Base-by-base conservation (phyloP, 2,888 invertebrate genomes). In the Parapristionchus giblindavisi region DNA sequence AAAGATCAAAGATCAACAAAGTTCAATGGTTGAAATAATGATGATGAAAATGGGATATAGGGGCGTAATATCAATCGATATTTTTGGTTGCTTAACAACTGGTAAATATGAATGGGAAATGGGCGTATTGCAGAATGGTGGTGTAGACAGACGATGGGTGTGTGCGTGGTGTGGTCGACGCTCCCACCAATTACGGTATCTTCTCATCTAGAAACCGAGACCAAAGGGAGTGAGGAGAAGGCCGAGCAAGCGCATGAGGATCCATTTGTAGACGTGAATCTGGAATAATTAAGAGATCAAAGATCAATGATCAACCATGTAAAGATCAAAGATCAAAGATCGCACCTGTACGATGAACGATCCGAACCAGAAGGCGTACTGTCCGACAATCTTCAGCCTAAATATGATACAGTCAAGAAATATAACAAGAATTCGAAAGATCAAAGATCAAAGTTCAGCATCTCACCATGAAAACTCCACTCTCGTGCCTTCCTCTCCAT, bases 311-410 rank as follows among this genome's bases (percentile, higher is more conserved):
- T 17, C 17, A 1, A 27, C n/a, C 60, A 32, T 29, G 17, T 60
- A 60, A 14, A n/a, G 11, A 60, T 3, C 4, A 4, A 14, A 5
- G 5, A 29, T 4, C 32, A 60, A 34, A 60, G 17, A 6, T 21
- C 1, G n/a, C 17, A 72, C 72, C 75, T 87, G 87, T 0, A 80
- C 76, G 75, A 81, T 81, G 73, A 85, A 85, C 24, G 81, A 79
- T n/a, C 78, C 78, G 75, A 85, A 82, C 87, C 87, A 87, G 79
- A 87, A 87, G 43, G 77, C 77, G 78, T 87, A 87, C 80, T 85
- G 85, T 29, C 82, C 84, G 65, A 87, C 81, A 71, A 87, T 87
- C 60, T 85, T 85, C 34, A 78, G 75, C 70, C 70, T 70, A 56
- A 8, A 54, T 3, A 34, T 60, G 2, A 58, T n/a, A n/a, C n/a